A percentile compares a stretch with the other conserved stretches of the same genome.
phyloP scores from a whole-genome alignment of 2,888 invertebrate species.

The Stenodera caucasica region DNA sequence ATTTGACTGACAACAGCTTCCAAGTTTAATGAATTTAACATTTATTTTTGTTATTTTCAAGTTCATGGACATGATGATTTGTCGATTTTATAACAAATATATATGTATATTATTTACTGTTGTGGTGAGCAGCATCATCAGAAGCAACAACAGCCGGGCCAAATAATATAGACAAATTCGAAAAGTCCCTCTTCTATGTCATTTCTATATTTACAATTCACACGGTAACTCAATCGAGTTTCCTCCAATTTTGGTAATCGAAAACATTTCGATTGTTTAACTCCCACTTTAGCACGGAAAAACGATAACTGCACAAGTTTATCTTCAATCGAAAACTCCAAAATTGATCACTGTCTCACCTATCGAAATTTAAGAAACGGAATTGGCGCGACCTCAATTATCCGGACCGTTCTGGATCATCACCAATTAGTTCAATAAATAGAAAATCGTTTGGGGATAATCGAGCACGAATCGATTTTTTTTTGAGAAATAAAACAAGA shows the following conservation, averaged over 20 bases:
- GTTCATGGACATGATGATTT: conserved; percentile 39
- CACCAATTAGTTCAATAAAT: too few species aligned
- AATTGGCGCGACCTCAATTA: too few species aligned
- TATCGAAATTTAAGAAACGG: too few species aligned
- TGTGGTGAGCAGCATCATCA: conserved; percentile 12
- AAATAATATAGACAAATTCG: too few species aligned
- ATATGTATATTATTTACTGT: conserved; percentile 40
- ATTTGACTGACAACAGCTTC: conserved; percentile 35
- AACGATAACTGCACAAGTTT: too few species aligned
- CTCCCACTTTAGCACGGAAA: conserved; percentile 7
- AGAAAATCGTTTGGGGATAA: too few species aligned
- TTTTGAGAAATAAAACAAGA: too few species aligned
- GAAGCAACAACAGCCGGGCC: too few species aligned
- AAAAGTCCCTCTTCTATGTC: conserved; percentile 27
- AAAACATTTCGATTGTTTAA: conserved; percentile 23
- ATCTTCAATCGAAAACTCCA: too few species aligned
- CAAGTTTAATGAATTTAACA: conserved; percentile 31
- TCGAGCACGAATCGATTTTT: too few species aligned
- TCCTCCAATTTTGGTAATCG: conserved; percentile 27
- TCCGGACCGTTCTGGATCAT: too few species aligned
- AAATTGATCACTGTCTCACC: too few species aligned
- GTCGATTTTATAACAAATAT: conserved; percentile 37
- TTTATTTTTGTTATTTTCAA: conserved; percentile 30
- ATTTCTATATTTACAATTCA: conserved; percentile 43
- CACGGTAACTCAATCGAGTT: conserved; percentile 30